Evolutionary conservation across 2,797 vertebrate species (phyloP).

Genomic region (Hyperoplus lanceolatus): DNA sequence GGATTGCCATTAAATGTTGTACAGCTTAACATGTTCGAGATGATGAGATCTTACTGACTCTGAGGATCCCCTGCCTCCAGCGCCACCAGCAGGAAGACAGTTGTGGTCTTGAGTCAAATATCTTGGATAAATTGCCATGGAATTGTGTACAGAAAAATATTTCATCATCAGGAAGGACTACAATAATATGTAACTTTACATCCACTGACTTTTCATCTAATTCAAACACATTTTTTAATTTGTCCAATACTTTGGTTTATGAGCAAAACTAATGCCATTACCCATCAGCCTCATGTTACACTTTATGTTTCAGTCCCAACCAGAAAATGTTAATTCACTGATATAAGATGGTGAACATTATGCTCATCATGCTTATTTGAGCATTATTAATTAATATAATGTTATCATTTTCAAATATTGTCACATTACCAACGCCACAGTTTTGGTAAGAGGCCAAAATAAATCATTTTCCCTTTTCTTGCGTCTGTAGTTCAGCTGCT

Average conservation of each 20-base stretch:
- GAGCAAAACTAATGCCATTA: background rate
- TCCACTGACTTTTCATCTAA: too few relatives aligned
- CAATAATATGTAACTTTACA: too few relatives aligned
- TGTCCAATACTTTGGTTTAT: background rate
- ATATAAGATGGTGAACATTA: background rate
- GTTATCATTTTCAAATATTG: background rate
- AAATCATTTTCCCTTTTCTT: background rate
- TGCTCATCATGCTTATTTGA: background rate
- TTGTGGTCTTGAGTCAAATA: too few relatives aligned
- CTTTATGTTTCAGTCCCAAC: background rate
- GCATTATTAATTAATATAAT: background rate
- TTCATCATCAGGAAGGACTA: too few relatives aligned
- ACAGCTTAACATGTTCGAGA: background rate
- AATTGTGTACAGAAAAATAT: too few relatives aligned
- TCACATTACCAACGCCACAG: background rate
- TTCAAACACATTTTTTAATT: background rate
- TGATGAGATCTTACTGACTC: background rate
- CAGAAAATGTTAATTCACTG: background rate
- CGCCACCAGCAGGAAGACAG: background rate
- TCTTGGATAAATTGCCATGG: too few relatives aligned
- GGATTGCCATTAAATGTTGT: background rate
- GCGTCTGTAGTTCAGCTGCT: slow-evolving; percentile 5
- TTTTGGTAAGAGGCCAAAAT: background rate
- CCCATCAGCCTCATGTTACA: background rate
- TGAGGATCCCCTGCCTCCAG: background rate